These are phyloP conservation scores for Ciconia stormi DNA, from an alignment of 2,113 vertebrate species.

Conservation along the genomic window DNA sequence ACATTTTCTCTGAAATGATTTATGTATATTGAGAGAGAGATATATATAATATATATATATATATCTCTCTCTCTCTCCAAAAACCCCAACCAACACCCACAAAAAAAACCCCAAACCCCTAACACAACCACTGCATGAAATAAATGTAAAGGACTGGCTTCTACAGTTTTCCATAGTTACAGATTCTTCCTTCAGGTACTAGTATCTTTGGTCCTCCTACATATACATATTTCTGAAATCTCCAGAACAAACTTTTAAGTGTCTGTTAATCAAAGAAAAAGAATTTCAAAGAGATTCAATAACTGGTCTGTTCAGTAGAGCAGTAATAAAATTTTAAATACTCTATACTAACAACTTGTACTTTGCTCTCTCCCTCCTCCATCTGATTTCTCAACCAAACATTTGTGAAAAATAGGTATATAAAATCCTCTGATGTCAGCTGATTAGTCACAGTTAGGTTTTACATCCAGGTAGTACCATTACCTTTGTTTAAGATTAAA, in stretches of 20 bases:
- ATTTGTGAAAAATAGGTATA: neutral
- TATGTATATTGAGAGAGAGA: neutral
- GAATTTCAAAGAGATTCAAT: neutral
- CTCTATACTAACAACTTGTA: neutral
- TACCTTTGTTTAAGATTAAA: neutral
- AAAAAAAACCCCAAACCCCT: too few relatives aligned
- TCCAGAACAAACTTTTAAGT: neutral
- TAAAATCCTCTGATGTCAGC: neutral
- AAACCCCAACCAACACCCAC: neutral
- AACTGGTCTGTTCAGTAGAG: neutral
- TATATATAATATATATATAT: too few relatives aligned
- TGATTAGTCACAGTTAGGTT: neutral
- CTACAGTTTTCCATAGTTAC: neutral
- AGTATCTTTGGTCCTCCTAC: neutral
- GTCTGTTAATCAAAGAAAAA: neutral
- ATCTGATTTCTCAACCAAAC: neutral
- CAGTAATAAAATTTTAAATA: neutral
- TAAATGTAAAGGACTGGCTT: neutral
- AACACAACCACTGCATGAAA: neutral
- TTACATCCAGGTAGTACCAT: neutral
- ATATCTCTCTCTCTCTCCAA: neutral
- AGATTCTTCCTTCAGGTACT: neutral
- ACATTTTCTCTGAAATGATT: neutral
- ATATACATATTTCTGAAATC: neutral
- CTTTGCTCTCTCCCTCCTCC: neutral